A percentile compares a stretch with the other conserved stretches of the same genome.
Evolutionary conservation across 2,113 vertebrate genomes (phyloP).

Genomic region (Nycticorax nycticorax): DNA sequence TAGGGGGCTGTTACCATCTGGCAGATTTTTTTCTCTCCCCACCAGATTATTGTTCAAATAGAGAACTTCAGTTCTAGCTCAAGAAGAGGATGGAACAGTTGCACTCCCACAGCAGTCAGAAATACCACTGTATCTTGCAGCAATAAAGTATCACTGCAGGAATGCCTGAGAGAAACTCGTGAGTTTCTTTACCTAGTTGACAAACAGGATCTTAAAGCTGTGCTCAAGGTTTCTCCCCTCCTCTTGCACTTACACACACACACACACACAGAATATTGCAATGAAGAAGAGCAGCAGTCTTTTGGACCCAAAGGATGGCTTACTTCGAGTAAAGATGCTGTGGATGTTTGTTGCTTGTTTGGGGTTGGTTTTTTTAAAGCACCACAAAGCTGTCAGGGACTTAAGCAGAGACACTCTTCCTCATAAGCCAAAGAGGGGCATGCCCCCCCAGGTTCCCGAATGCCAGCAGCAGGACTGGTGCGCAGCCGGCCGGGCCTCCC

Average conservation of each 20-base stretch:
- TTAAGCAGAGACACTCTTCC: not conserved
- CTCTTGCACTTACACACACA: not conserved
- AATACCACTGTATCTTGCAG: not conserved
- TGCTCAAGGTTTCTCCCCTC: not conserved
- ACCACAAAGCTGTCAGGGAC: not conserved
- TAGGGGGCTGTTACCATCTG: too few relatives aligned
- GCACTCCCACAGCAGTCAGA: not conserved
- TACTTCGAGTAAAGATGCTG: not conserved
- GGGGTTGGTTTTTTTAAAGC: not conserved
- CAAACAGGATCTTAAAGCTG: not conserved
- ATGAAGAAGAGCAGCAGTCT: too few relatives aligned
- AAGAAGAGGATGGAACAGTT: not conserved
- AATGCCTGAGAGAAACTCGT: accelerated
- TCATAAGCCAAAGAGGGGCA: not conserved
- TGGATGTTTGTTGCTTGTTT: too few relatives aligned
- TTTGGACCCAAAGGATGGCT: not conserved
- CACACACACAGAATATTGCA: not conserved
- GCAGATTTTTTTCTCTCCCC: accelerated
- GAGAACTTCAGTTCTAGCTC: not conserved
- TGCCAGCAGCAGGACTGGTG: not conserved
- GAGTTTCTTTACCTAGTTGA: not conserved
- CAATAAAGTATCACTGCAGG: not conserved
- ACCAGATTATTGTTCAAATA: not conserved
- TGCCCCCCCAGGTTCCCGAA: accelerated
- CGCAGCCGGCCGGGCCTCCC: not conserved